Evolutionary conservation across 2,113 vertebrate species (phyloP), one percentile per base, ranked within the genome.

Genomic region (Agelaius tricolor): DNA sequence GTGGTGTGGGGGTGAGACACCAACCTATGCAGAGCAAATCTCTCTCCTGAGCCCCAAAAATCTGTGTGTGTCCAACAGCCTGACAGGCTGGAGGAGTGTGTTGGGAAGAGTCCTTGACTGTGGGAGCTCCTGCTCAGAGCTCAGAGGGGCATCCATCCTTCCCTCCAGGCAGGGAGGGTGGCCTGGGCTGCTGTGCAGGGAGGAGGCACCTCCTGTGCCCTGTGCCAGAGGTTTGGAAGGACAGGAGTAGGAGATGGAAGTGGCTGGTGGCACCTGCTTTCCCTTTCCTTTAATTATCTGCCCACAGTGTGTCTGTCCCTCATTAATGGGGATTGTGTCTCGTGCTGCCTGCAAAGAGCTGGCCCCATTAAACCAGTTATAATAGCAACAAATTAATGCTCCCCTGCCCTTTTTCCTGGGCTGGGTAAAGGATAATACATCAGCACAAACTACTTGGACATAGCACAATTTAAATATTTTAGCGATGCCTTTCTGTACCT

Each of bases 401-500:
- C 4, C 4, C 59, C 77, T 92, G 76, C 66, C 62, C 61, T 75
- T 81, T 69, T 57, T 72, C 76, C 68, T 66, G n/a, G n/a, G 35
- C 35, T 74, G 30, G 26, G 19, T 49, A 43, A 87, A 58, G 83
- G 81, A 63, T 62, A 66, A 51, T 26, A 4, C 8, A 57, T 61
- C 68, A 90, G 68, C 24, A 49, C 49, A 52, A 68, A 59, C 65
- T 65, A 8, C 80, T 47, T 28, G 37, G 46, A 85, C 43, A 69
- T 7, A 49, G 16, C 39, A 15, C 3, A 1, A 8, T 89, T 84
- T 69, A 77, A 93, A 59, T 89, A 57, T 54, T 85, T 87, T 24
- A 62, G 79, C 1, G 0, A 9, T 47, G 74, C 8, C 5, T 6
- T 58, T 55, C 30, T 27, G 1, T 27, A 1, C 2, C 6, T 43